Evolutionary conservation across 2,888 invertebrate genomes (phyloP), one percentile per base, ranked within the genome.

Genomic region (Horisme vitalbata): DNA sequence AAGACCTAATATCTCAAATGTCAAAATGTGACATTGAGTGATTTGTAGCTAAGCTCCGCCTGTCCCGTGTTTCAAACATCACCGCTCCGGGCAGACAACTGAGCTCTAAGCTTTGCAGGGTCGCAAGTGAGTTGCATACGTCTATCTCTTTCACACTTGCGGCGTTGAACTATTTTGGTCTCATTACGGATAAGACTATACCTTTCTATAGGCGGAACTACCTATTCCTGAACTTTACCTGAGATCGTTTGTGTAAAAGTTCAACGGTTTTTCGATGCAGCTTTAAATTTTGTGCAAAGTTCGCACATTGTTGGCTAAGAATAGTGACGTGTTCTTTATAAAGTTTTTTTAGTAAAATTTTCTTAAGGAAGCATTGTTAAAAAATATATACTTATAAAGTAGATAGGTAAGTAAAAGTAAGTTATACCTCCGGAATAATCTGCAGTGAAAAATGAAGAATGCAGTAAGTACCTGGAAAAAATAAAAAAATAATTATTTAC

Each of bases 21-120:
- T 90, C 90, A 90, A 90, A 90, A 90, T 82, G 87, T 90, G 90
- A 90, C 90, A 86, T 83, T 90, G 90, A 90, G 90, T 90, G 90
- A 90, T 90, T 90, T 90, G 90, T 90, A 83, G 90, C 87, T 89
- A 88, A 88, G 90, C 90, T 85, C 90, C 90, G 90, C 90, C 90
- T 89, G 90, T 90, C 90, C 90, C 83, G 87, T 84, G 90, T 90
- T 90, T 90, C 90, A 90, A 90, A 90, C 90, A 90, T 90, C 90
- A 89, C 85, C 85, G 88, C 84, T 78, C 77, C 71, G 79, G 72
- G 82, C 81, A 85, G 88, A 88, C 88, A 89, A 88, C 88, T 89
- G 87, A 88, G 86, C 82, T 79, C 78, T 80, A 83, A 84, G 86
- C 84, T 82, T 79, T 75, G 75, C 73, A 75, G 71, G 73, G 79